Percentiles rank a stretch among this genome's conserved stretches.
phyloP scores from a whole-genome alignment of 2,797 vertebrate species.

The Phoeniculus purpureus region DNA sequence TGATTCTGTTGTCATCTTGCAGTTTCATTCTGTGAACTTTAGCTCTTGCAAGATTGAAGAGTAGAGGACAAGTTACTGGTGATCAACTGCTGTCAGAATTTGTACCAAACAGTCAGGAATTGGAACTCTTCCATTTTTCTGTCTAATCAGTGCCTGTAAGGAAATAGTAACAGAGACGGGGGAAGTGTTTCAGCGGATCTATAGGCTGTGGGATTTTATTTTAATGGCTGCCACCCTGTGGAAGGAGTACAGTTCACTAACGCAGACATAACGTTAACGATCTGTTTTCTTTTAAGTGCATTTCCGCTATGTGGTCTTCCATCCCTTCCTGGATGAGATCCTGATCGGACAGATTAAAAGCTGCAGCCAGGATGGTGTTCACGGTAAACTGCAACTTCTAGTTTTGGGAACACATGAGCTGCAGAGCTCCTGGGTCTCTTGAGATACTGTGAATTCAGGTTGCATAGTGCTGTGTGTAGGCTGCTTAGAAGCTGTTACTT shows the following conservation, averaged over 20 bases:
- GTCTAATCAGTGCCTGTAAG: neutral
- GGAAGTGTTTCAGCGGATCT: neutral
- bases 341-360: constrained; percentile 95
- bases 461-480: neutral
- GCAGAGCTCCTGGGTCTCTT: neutral
- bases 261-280: neutral
- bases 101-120: neutral
- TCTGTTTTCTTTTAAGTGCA: constrained; percentile 82
- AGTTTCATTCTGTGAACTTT: neutral
- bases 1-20: neutral
- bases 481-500: neutral
- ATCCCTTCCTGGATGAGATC: constrained; percentile 96
- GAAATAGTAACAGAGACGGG: neutral
- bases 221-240: constrained; percentile 27
- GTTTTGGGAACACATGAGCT: accelerated
- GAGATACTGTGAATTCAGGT: neutral
- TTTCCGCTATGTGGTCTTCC: constrained; percentile 96
- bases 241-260: neutral
- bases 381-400: constrained; percentile 78
- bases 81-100: neutral
- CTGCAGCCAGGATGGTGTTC: constrained; percentile 96
- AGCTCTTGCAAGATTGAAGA: neutral
- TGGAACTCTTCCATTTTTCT: neutral
- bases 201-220: neutral
- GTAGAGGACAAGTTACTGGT: neutral